phyloP scores from a whole-genome alignment of 2,113 vertebrate genomes.

The Heptranchias perlo region DNA sequence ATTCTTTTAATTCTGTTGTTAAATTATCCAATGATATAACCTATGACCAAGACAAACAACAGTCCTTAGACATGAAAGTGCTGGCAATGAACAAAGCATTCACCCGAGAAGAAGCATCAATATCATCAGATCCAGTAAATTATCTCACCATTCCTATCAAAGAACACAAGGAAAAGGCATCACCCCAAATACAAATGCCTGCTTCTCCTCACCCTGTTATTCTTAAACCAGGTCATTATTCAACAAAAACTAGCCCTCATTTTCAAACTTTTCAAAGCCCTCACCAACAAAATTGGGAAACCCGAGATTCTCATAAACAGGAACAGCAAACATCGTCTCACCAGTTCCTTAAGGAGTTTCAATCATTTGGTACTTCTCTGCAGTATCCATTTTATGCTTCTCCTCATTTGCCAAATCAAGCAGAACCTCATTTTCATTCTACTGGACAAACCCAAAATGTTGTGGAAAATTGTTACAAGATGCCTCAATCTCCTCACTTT shows the following conservation, averaged over 20 bases:
- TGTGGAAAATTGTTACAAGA: slow-evolving; percentile 59
- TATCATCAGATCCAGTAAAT: slow-evolving; percentile 40
- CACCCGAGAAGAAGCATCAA: neutral
- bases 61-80: neutral
- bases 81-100: neutral
- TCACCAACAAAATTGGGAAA: slow-evolving; percentile 14
- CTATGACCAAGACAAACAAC: neutral
- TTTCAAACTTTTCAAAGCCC: too few relatives aligned
- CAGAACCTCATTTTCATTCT: slow-evolving; percentile 53
- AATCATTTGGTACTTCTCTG: neutral
- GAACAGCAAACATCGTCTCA: neutral
- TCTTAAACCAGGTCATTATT: neutral
- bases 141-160: slow-evolving; percentile 52
- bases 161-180: neutral
- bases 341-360: neutral
- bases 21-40: neutral
- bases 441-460: slow-evolving; percentile 54
- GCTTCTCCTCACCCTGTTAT: neutral
- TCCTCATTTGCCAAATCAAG: slow-evolving; percentile 47
- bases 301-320: neutral
- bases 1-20: neutral
- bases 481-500: slow-evolving; percentile 46
- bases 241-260: neutral
- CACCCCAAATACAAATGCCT: slow-evolving; percentile 38
- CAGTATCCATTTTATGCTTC: neutral